phyloP scores from a whole-genome alignment of 2,797 vertebrate genomes.

The Crypturellus tataupa region DNA sequence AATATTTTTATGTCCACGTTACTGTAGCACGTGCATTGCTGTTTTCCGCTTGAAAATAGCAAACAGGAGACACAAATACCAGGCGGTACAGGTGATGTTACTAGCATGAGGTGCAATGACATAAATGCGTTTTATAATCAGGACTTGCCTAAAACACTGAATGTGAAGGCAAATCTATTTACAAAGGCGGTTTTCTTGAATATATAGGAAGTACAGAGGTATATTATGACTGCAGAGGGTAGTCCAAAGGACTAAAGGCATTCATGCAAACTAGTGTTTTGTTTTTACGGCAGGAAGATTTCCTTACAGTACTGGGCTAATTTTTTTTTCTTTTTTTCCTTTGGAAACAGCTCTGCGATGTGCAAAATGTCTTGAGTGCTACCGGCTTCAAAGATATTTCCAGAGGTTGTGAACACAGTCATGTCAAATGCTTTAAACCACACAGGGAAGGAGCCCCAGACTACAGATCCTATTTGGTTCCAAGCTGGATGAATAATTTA shows the following conservation, averaged over 20 bases:
- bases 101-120: slow-evolving; percentile 12
- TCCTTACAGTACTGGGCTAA: background rate
- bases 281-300: slow-evolving; percentile 30
- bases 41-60: slow-evolving; percentile 18
- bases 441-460: background rate
- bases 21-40: slow-evolving; percentile 5
- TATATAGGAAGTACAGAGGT: slow-evolving; percentile 11
- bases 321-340: slow-evolving; percentile 33
- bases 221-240: slow-evolving; percentile 40
- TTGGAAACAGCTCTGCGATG: slow-evolving; percentile 17
- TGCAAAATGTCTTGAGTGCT: slow-evolving; percentile 42
- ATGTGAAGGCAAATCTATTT: slow-evolving; percentile 20
- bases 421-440: slow-evolving; percentile 2
- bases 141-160: background rate
- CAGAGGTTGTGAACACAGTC: slow-evolving; percentile 27
- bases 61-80: background rate
- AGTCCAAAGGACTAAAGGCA: slow-evolving; percentile 41
- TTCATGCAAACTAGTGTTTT: slow-evolving; percentile 19
- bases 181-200: slow-evolving; percentile 42
- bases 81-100: slow-evolving; percentile 32
- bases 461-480: background rate
- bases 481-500: slow-evolving; percentile 2
- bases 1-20: background rate
- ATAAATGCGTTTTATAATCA: background rate
- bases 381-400: slow-evolving; percentile 40